phyloP scores from a whole-genome alignment of 2,888 invertebrate genomes.

The Apantesis nais region DNA sequence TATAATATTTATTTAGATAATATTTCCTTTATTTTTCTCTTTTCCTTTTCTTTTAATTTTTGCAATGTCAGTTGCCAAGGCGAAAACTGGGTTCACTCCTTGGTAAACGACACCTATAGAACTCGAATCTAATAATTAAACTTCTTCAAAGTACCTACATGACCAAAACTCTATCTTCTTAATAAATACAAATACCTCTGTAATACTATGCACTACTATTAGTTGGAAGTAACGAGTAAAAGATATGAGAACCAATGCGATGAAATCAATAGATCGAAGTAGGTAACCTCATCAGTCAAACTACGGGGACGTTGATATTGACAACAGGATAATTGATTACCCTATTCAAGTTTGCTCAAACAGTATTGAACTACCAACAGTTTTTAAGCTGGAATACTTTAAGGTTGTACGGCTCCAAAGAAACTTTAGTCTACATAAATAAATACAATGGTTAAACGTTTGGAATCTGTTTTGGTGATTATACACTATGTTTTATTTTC shows the following conservation, averaged over 20 bases:
- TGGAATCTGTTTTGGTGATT: too few relatives aligned
- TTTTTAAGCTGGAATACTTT: slow-evolving; percentile 17
- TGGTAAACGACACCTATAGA: too few relatives aligned
- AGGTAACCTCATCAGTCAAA: slow-evolving; percentile 29
- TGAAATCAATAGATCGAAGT: slow-evolving; percentile 20
- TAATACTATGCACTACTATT: neutral
- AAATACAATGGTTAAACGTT: too few relatives aligned
- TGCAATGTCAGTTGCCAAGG: too few relatives aligned
- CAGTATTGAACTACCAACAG: slow-evolving; percentile 13
- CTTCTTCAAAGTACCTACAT: neutral
- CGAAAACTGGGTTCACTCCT: too few relatives aligned
- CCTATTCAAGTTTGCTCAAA: slow-evolving; percentile 21
- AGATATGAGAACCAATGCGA: slow-evolving; percentile 3
- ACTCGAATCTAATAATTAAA: neutral
- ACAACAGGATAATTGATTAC: slow-evolving; percentile 32
- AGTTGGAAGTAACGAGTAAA: neutral
- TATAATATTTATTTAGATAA: too few relatives aligned
- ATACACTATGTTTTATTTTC: too few relatives aligned
- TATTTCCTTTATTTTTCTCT: too few relatives aligned
- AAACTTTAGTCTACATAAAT: neutral
- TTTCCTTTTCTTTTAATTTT: too few relatives aligned
- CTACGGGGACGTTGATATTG: slow-evolving; percentile 25
- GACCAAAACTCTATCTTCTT: neutral
- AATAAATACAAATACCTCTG: neutral
- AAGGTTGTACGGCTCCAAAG: neutral